Evolutionary conservation across 1,140 invertebrate genomes (phyloP), one percentile per base, ranked within the genome.

Genomic region (Eurytemora carolleeae): DNA sequence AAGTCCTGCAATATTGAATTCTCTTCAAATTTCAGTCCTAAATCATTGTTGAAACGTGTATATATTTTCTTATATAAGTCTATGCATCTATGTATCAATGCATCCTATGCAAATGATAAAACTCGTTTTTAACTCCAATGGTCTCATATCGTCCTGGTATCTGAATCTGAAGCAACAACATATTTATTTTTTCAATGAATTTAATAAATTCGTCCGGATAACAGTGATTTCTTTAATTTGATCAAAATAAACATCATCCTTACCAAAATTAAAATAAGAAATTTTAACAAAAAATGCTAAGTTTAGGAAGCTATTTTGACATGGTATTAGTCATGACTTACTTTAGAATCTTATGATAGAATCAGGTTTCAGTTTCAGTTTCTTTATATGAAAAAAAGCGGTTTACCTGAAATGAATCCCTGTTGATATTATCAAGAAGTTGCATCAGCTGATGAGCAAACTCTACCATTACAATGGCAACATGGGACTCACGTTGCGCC

Each of bases 401-500:
- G 7, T 44, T 44, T 44, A 44, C 31, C 31, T 98, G 93, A 72
- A 97, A 98, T 2, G 92, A 94, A 71, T 98, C 91, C 67, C 87
- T 78, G 73, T 98, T 98, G 65, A 97, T 92, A 73, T 91, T 85
- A 69, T 96, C 87, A 20, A 97, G 74, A 68, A 91, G 85, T 1
- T 83, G 81, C 82, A 89, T 90, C 61, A 98, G 76, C 52, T 88
- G 84, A 55, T 94, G 81, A 0, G 91, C 89, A 74, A 94, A 97
- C 70, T 97, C 92, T 1, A 94, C 87, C 53, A 97, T 74, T 18
- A 92, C 81, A 1, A 85, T 79, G 0, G 96, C 82, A 64, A 92
- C 86, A 68, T 89, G 85, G 69, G 89, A 84, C 68, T 86, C 81
- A n/a, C n/a, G n/a, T n/a, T n/a, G n/a, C n/a, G n/a, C n/a, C n/a